phyloP scores from a whole-genome alignment of 2,113 vertebrate genomes.

The Chitala chitala region DNA sequence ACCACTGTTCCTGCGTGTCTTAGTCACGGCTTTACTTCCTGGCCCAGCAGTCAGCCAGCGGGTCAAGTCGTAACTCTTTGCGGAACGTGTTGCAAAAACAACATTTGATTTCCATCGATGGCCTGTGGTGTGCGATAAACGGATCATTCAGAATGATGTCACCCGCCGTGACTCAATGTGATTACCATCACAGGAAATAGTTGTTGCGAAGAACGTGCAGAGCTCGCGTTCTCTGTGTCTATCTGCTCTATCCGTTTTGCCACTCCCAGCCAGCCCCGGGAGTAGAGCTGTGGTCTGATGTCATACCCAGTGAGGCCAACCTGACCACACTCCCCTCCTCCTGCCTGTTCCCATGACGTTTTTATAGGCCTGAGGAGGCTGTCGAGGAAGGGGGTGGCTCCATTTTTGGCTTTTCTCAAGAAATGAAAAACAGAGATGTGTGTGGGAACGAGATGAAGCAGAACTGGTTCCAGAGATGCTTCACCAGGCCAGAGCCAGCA shows the following conservation, averaged over 20 bases:
- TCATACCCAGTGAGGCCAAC: slow-evolving; percentile 51
- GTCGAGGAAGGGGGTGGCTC: slow-evolving; percentile 14
- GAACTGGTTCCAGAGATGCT: background rate
- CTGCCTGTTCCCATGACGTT: slow-evolving; percentile 46
- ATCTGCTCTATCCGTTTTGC: background rate
- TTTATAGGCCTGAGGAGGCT: background rate
- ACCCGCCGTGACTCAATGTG: slow-evolving; percentile 42
- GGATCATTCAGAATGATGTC: slow-evolving; percentile 44
- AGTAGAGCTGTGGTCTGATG: slow-evolving; percentile 44
- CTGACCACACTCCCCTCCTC: slow-evolving; percentile 52
- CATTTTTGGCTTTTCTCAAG: background rate
- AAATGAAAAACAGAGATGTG: background rate
- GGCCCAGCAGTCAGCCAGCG: slow-evolving; percentile 37
- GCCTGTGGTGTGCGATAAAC: slow-evolving; percentile 40
- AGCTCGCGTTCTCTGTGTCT: slow-evolving; percentile 27
- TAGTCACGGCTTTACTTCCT: slow-evolving; percentile 33
- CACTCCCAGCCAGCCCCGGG: slow-evolving; percentile 28
- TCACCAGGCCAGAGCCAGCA: background rate
- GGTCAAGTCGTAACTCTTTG: slow-evolving; percentile 18
- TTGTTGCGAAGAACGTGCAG: slow-evolving; percentile 37
- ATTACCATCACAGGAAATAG: slow-evolving; percentile 49
- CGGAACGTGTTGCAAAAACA: background rate
- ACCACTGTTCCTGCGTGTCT: slow-evolving; percentile 17
- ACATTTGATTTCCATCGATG: slow-evolving; percentile 41
- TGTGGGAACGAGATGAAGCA: background rate